phyloP scores from a whole-genome alignment of 2,797 vertebrate species.

The Myotis planiceps region DNA sequence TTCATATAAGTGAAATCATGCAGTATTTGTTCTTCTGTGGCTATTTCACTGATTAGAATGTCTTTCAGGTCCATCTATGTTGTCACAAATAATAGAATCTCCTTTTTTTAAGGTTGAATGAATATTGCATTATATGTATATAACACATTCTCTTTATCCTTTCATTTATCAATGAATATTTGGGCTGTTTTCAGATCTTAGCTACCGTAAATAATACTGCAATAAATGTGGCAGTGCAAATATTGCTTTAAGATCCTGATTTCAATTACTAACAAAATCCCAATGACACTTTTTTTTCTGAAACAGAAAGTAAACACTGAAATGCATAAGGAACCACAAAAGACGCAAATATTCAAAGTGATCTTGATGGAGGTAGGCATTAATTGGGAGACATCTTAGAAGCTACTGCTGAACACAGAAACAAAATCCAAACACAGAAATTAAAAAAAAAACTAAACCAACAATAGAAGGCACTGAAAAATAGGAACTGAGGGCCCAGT shows the following conservation, averaged over 20 bases:
- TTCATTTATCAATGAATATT: not conserved
- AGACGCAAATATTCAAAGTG: not conserved
- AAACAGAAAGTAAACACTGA: not conserved
- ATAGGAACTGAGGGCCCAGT: not conserved
- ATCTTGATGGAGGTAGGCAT: not conserved
- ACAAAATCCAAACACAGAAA: not conserved
- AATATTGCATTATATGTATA: not conserved
- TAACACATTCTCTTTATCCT: not conserved
- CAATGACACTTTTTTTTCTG: not conserved
- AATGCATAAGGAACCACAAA: not conserved
- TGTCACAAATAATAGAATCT: not conserved
- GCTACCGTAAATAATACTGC: not conserved
- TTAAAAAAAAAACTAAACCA: not conserved
- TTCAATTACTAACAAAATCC: not conserved
- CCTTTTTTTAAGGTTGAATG: not conserved
- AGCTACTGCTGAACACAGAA: not conserved
- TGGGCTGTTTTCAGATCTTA: not conserved
- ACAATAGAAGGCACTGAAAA: not conserved
- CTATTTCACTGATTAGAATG: not conserved
- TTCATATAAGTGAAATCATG: not conserved
- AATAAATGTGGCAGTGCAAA: not conserved
- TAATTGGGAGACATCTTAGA: not conserved
- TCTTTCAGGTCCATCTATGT: not conserved
- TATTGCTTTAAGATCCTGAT: not conserved
- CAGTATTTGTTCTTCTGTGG: not conserved